phyloP scores from a whole-genome alignment of 1,140 invertebrate genomes.

The Lineus longissimus region DNA sequence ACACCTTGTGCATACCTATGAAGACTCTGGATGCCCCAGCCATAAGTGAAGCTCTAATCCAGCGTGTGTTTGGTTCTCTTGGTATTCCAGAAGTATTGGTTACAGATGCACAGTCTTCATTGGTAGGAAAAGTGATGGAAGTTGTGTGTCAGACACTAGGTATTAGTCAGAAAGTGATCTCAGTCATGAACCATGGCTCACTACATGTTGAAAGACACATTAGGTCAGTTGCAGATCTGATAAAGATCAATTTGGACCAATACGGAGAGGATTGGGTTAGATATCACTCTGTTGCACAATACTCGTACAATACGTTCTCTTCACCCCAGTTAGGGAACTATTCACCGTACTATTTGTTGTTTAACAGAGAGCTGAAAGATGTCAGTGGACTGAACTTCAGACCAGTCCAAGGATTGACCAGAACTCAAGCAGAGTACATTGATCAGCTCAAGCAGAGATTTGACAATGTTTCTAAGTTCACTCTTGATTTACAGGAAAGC shows the following conservation, averaged over 20 bases:
- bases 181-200: neutral
- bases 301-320: neutral
- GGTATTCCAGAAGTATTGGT: conserved; percentile 2
- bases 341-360: conserved; percentile 2
- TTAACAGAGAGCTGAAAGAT: neutral
- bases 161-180: conserved; percentile 4
- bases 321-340: neutral
- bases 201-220: conserved; percentile 4
- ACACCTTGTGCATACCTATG: neutral
- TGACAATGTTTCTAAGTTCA: neutral
- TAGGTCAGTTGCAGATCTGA: neutral
- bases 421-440: neutral
- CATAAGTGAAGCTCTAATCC: neutral
- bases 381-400: conserved; percentile 2
- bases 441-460: neutral
- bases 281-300: neutral
- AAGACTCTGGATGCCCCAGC: conserved; percentile 1
- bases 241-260: conserved; percentile 3
- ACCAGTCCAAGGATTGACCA: neutral
- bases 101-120: neutral
- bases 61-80: neutral
- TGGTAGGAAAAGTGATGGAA: conserved; percentile 5
- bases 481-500: neutral
- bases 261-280: neutral
- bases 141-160: neutral